Conservation (phyloP, 2,888 invertebrate species). For the Eilema griseolum region DNA sequence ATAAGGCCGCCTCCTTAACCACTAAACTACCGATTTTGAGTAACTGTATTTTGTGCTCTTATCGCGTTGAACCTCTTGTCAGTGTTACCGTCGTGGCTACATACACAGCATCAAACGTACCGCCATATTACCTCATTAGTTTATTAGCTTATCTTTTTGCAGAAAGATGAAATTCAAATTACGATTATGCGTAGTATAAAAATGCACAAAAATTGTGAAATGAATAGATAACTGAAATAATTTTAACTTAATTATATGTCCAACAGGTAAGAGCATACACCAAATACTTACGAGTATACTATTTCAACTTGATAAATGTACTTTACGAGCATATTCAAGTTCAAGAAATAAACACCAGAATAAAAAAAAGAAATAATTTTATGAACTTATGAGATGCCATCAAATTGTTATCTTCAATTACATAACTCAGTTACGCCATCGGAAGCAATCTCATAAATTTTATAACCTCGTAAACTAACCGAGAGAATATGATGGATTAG, state of each 20-base stretch:
- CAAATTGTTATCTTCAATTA: background rate
- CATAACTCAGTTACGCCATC: background rate
- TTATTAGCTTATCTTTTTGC: background rate
- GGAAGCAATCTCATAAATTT: background rate
- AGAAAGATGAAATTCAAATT: background rate
- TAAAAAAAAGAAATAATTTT: too few relatives aligned
- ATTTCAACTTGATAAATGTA: background rate
- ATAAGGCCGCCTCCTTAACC: background rate
- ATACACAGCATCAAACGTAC: background rate
- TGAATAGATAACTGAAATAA: background rate
- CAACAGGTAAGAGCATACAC: too few relatives aligned
- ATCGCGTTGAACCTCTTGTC: background rate
- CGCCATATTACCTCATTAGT: too few relatives aligned
- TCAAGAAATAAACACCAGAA: too few relatives aligned
- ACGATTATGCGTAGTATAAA: background rate
- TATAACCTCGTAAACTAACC: background rate
- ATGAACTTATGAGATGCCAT: background rate
- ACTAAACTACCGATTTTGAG: background rate
- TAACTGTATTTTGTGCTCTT: background rate
- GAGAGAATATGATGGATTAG: slow-evolving; percentile 1
- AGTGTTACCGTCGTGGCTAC: background rate
- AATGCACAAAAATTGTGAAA: background rate
- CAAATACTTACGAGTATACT: background rate
- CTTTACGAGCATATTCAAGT: background rate
- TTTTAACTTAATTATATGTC: too few relatives aligned